Conservation (phyloP, 2,888 invertebrate species). For the Lottia gigantea region DNA sequence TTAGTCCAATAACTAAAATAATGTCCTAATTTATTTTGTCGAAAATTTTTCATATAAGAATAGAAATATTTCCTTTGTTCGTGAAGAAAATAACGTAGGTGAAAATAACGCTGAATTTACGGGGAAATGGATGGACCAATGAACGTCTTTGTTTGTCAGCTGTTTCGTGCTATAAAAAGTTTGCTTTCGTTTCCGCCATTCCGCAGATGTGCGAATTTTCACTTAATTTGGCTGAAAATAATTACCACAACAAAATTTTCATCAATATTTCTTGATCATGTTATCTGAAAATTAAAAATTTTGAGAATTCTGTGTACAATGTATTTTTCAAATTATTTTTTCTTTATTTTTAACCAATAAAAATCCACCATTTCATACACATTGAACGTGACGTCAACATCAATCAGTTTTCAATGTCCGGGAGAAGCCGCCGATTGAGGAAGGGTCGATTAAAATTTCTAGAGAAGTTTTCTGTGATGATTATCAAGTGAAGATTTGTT, state of each 20-base stretch:
- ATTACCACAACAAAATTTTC: too few species aligned
- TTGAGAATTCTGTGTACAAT: too few species aligned
- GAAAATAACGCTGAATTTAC: too few species aligned
- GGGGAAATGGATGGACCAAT: neutral
- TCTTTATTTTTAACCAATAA: neutral
- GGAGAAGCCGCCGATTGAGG: slow-evolving; percentile 3
- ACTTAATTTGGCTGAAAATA: too few species aligned
- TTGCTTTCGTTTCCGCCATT: neutral
- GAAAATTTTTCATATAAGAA: too few species aligned
- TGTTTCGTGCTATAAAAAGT: neutral
- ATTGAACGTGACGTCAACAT: neutral
- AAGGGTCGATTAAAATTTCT: neutral
- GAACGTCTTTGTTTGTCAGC: slow-evolving; percentile 10
- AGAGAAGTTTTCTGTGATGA: neutral
- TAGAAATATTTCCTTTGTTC: too few species aligned
- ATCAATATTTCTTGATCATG: too few species aligned
- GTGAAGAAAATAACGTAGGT: too few species aligned
- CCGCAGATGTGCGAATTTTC: neutral
- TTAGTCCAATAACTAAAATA: too few species aligned
- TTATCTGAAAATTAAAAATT: too few species aligned
- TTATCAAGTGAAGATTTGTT: neutral
- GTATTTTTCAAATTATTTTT: neutral
- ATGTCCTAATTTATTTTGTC: too few species aligned
- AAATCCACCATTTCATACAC: neutral
- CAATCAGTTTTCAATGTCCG: neutral